Conservation (phyloP, 2,888 invertebrate species). For the Embidobia sp. region DNA sequence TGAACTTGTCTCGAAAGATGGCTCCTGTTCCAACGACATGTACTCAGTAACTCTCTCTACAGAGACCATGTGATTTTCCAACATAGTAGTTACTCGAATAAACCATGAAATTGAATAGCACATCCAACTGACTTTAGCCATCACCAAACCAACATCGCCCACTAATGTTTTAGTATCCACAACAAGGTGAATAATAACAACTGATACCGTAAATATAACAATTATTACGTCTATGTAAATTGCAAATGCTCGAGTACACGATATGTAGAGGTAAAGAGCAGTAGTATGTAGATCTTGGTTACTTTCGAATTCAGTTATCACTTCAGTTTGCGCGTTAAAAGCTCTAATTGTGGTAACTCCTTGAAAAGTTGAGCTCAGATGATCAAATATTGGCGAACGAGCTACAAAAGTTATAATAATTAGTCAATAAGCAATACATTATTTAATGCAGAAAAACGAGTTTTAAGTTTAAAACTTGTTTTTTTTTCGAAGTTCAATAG, state of each 20-base stretch:
- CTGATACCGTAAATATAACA: slow-evolving; percentile 83
- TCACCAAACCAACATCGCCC: slow-evolving; percentile 83
- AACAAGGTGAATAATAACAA: slow-evolving; percentile 85
- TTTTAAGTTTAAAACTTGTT: too few relatives aligned
- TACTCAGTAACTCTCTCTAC: slow-evolving; percentile 90
- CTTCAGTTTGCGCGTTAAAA: slow-evolving; percentile 82
- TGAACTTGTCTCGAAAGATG: slow-evolving; percentile 79
- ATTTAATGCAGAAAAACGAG: too few relatives aligned
- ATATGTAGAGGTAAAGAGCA: slow-evolving; percentile 86
- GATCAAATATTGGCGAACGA: slow-evolving; percentile 96
- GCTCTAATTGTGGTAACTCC: slow-evolving; percentile 82
- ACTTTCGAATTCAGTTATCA: slow-evolving; percentile 83
- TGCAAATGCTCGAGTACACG: slow-evolving; percentile 86
- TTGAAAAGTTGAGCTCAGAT: slow-evolving; percentile 92
- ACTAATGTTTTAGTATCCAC: slow-evolving; percentile 74
- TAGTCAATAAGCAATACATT: too few relatives aligned
- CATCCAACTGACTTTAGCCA: slow-evolving; percentile 82
- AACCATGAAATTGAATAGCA: slow-evolving; percentile 83
- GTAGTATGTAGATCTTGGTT: slow-evolving; percentile 86
- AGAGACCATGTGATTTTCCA: slow-evolving; percentile 85
- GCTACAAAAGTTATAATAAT: slow-evolving; percentile 83
- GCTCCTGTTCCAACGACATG: slow-evolving; percentile 84
- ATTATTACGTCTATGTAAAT: slow-evolving; percentile 85
- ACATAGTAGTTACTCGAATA: slow-evolving; percentile 84
- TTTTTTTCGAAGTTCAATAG: too few relatives aligned